Evolutionary conservation across 2,113 vertebrate genomes (phyloP), one percentile per base, ranked within the genome.

Genomic region (Hippocampus barbouri): DNA sequence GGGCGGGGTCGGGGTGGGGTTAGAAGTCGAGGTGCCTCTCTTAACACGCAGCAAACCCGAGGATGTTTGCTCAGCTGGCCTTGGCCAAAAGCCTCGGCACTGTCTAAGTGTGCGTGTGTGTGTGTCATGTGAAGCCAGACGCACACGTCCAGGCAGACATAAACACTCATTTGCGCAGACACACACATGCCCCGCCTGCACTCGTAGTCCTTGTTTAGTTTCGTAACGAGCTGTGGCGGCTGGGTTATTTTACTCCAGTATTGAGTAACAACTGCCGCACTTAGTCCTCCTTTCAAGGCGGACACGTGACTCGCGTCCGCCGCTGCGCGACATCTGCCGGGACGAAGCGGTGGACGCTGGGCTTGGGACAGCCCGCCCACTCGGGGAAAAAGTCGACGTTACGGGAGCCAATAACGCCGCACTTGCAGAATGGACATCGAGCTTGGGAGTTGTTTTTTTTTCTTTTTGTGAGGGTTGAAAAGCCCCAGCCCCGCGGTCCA

Each of bases 41-140:
- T 80, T 72, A 70, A 86, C 78, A 84, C 82, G 73, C 70, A 76
- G 81, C 73, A 81, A 84, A 80, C 79, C 79, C 69, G 76, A 81
- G 77, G 80, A 87, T 93, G 88, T 93, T 93, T 93, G 87, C 83
- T 93, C 91, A 93, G 92, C 92, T 93, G 92, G 89, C 73, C 68
- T 75, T 70, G 15, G 57, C 76, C 59, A 8, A 66, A 83, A 85
- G 84, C 76, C 84, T 80, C 68, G 59, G 18, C 38, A 60, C 40
- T 30, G 41, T 45, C 40, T 16, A 61, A 74, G 66, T 71, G 70
- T 51, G 23, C 25, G 43, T 57, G 67, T n/a, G 66, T 67, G 68
- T 25, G 41, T 43, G 67, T 65, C 41, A 71, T 43, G 57, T 27
- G 68, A 20, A 72, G 69, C 43, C 73, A 80, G 14, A 45, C 77